Conservation (phyloP, 2,113 vertebrate species). For the Hippocampus abdominalis region DNA sequence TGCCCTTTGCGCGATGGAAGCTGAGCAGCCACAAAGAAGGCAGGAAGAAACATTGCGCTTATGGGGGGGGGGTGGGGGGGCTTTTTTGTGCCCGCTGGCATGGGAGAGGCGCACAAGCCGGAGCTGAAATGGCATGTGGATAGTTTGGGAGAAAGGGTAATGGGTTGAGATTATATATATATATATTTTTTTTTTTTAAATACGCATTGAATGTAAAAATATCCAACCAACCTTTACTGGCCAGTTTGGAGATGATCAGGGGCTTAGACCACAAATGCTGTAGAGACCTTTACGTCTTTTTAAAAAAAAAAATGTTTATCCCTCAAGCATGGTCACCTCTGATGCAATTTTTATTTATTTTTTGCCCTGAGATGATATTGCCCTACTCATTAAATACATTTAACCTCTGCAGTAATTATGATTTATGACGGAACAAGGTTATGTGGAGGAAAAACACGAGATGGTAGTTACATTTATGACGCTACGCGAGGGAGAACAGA, state of each 20-base stretch:
- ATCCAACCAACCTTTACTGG: not conserved
- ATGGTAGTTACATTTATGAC: not conserved
- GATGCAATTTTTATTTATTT: not conserved
- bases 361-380: not conserved
- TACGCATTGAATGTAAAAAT: not conserved
- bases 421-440: slow-evolving; percentile 1
- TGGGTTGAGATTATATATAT: not conserved
- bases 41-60: slow-evolving; percentile 34
- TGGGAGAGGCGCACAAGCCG: not conserved
- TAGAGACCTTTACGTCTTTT: not conserved
- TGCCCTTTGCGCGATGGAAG: slow-evolving; percentile 68
- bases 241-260: not conserved
- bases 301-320: too few relatives aligned
- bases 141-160: not conserved
- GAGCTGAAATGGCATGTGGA: not conserved
- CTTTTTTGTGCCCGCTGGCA: slow-evolving; percentile 28
- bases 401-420: not conserved
- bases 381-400: not conserved
- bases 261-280: not conserved
- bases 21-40: slow-evolving; percentile 64
- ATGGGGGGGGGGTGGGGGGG: slow-evolving; percentile 17
- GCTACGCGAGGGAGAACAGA: too few relatives aligned
- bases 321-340: not conserved
- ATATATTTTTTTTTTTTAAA: too few relatives aligned
- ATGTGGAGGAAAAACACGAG: not conserved